Conservation (phyloP, 1,140 invertebrate genomes). For the Plodia interpunctella region DNA sequence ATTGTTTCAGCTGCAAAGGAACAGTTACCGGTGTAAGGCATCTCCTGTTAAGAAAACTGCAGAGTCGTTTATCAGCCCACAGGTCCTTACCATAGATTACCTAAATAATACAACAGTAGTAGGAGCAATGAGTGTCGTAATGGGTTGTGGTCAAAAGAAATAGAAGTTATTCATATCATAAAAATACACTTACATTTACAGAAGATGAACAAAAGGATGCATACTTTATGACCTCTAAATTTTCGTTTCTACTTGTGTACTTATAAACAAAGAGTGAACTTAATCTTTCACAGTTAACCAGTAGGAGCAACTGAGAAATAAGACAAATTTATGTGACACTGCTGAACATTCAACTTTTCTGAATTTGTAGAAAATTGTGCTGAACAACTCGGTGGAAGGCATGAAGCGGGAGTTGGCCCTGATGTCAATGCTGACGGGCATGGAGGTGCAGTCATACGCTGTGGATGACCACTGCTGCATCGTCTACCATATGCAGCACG, state of each 20-base stretch:
- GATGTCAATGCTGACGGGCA: slow-evolving; percentile 47
- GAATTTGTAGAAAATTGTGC: slow-evolving; percentile 45
- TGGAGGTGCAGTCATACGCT: slow-evolving; percentile 59
- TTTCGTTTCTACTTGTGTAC: too few species aligned
- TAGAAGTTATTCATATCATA: too few species aligned
- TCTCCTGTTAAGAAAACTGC: slow-evolving; percentile 32
- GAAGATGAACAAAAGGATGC: too few species aligned
- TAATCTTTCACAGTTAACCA: too few species aligned
- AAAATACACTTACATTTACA: too few species aligned
- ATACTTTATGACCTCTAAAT: too few species aligned
- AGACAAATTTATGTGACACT: too few species aligned
- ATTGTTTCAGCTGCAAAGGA: slow-evolving; percentile 55
- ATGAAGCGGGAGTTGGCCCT: slow-evolving; percentile 44
- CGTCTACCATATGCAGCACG: slow-evolving; percentile 54
- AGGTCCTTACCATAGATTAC: slow-evolving; percentile 39
- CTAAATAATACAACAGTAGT: too few species aligned
- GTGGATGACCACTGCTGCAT: slow-evolving; percentile 51
- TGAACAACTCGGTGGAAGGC: slow-evolving; percentile 38
- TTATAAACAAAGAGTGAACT: too few species aligned
- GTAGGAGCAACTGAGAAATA: too few species aligned
- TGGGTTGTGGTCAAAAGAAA: too few species aligned
- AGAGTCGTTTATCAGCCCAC: slow-evolving; percentile 44
- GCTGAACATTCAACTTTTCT: neutral
- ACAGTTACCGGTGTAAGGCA: slow-evolving; percentile 37
- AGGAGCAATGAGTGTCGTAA: too few species aligned